Conservation (phyloP, 2,797 vertebrate genomes). For the Trachops cirrhosus region DNA sequence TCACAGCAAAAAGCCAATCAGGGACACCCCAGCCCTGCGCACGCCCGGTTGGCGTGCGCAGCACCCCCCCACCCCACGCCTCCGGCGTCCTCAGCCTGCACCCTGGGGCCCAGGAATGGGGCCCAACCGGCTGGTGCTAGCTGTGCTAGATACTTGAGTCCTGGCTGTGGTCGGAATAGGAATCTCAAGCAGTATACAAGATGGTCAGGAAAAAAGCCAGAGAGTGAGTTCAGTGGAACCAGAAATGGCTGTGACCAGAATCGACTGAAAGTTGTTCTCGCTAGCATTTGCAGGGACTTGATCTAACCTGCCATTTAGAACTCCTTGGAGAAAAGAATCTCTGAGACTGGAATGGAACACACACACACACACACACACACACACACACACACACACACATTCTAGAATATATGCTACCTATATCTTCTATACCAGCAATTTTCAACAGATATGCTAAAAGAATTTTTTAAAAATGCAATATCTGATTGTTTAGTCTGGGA, state of each 20-base stretch:
- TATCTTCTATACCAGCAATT: background rate
- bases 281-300: background rate
- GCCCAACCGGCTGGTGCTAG: background rate
- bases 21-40: background rate
- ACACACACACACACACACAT: no score
- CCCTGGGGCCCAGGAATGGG: background rate
- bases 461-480: background rate
- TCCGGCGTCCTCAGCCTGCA: fast-evolving
- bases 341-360: background rate
- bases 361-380: background rate
- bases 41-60: background rate
- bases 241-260: background rate
- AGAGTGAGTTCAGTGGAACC: background rate
- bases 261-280: background rate
- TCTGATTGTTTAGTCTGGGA: background rate
- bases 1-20: background rate
- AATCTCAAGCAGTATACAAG: background rate
- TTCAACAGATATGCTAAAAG: background rate
- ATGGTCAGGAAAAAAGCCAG: background rate
- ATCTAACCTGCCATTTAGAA: constrained; percentile 12
- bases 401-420: background rate
- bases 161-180: background rate
- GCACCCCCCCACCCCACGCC: background rate
- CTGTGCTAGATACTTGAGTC: background rate
- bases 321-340: background rate